These are phyloP conservation scores for Dufourea novaeangliae DNA, from an alignment of 1,140 invertebrate species.

Conservation along the genomic window DNA sequence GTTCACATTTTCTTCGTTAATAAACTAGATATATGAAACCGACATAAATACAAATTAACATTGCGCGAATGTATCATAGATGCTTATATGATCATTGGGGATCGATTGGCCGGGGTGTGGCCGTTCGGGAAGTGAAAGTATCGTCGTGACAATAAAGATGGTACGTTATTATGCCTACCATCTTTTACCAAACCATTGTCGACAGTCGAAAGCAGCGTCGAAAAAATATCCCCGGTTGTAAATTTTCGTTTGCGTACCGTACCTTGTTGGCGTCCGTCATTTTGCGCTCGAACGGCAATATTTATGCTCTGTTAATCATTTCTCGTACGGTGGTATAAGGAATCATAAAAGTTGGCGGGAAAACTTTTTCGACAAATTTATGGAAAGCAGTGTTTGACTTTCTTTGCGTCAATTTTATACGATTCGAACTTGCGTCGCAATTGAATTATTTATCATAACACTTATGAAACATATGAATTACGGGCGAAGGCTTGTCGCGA, in stretches of 20 bases:
- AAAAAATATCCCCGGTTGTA: conserved; percentile 9
- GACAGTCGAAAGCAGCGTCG: conserved; percentile 25
- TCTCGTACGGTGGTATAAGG: not conserved
- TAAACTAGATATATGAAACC: not conserved
- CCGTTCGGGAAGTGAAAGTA: conserved; percentile 46
- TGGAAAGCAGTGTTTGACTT: not conserved
- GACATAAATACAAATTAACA: not conserved
- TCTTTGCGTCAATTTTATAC: not conserved
- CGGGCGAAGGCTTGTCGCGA: not conserved
- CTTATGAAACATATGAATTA: not conserved
- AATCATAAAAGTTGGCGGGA: not conserved
- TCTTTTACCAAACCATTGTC: conserved; percentile 42
- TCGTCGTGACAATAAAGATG: conserved; percentile 46
- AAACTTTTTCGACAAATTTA: conserved; percentile 15
- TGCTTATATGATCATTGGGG: conserved; percentile 28
- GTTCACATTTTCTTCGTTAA: not conserved
- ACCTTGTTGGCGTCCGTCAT: not conserved
- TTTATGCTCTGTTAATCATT: conserved; percentile 9
- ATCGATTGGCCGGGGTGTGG: conserved; percentile 38
- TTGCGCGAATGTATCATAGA: conserved; percentile 6
- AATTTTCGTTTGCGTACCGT: conserved; percentile 13
- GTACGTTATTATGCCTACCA: conserved; percentile 40
- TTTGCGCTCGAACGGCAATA: not conserved
- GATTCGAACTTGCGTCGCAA: not conserved
- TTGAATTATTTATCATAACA: not conserved